Percentiles rank a stretch among this genome's conserved stretches.
Conservation (phyloP, 2,888 invertebrate species). For the Ommatoiulus sabulosus region DNA sequence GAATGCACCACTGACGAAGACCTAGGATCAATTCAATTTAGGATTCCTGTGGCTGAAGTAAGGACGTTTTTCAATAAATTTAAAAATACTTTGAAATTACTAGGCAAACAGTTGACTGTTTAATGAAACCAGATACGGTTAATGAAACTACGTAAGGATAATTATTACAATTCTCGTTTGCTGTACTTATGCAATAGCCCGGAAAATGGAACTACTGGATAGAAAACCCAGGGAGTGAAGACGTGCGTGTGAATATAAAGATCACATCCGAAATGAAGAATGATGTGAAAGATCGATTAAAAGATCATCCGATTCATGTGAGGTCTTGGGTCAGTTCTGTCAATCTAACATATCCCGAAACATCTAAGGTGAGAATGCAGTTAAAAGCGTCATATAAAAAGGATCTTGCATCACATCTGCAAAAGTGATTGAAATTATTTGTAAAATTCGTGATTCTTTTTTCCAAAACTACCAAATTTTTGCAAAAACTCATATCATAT, state of each 20-base stretch:
- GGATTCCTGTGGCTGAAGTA: background rate
- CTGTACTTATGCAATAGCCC: background rate
- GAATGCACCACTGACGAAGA: background rate
- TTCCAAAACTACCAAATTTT: no score
- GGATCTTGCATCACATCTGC: no score
- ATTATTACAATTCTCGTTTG: background rate
- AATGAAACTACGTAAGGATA: background rate
- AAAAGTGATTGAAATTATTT: no score
- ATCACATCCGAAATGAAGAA: background rate
- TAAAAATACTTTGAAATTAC: background rate
- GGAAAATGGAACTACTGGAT: conserved; percentile 9
- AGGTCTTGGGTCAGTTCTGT: conserved; percentile 31
- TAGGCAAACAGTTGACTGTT: background rate
- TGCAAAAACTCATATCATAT: no score
- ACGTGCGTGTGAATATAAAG: background rate
- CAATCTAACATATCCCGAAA: conserved; percentile 23
- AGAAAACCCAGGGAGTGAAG: background rate
- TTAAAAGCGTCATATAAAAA: background rate
- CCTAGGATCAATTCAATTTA: background rate
- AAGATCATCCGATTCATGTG: background rate
- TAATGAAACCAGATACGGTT: background rate
- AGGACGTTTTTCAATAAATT: background rate
- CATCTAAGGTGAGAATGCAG: background rate
- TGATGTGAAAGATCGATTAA: background rate
- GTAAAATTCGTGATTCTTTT: no score